Evolutionary conservation across 2,888 invertebrate species (phyloP), one percentile per base, ranked within the genome.

Genomic region (Epinotia demarniana): DNA sequence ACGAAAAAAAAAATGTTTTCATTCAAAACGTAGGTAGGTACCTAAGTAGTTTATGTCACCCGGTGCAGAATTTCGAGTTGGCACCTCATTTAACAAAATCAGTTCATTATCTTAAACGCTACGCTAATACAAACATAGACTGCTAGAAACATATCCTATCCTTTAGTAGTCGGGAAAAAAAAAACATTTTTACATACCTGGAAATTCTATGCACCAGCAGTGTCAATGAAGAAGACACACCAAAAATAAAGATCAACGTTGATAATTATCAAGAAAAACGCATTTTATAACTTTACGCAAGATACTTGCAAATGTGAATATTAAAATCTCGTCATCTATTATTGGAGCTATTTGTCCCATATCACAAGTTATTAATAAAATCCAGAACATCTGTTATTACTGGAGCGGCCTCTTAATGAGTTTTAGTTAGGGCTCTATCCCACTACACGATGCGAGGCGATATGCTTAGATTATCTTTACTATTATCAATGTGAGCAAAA

Each of bases 371-470:
- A 88, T 89, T 88, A 88, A 89, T 87, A 88, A 87, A 85, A 83
- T 81, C 77, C 82, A 77, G 84, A 88, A 86, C 89, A 90, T 89
- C 88, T 90, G 89, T 87, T 89, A 88, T 86, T 87, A 85, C 87
- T 84, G 83, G 81, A 85, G 78, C 83, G 84, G 81, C 78, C 82
- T 80, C 83, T 84, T 89, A 87, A 89, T 89, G 86, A 87, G 84
- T 83, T 82, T 81, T 79, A 82, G 72, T 78, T 74, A 80, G 80
- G 77, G 81, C 61, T 57, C 58, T 79, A 62, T 66, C 49, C 66
- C 66, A 77, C 76, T 77, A 66, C 57, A 4, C 11, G 39, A 77
- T 79, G 46, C 69, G 46, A 68, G 58, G 43, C 68, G 68, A 46
- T 69, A 58, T 46, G 12, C n/a, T n/a, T 8, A 3, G 12, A 2